A percentile compares a stretch with the other conserved stretches of the same genome.
Evolutionary conservation across 2,797 vertebrate genomes (phyloP).

Genomic region (Scarus forsteni): DNA sequence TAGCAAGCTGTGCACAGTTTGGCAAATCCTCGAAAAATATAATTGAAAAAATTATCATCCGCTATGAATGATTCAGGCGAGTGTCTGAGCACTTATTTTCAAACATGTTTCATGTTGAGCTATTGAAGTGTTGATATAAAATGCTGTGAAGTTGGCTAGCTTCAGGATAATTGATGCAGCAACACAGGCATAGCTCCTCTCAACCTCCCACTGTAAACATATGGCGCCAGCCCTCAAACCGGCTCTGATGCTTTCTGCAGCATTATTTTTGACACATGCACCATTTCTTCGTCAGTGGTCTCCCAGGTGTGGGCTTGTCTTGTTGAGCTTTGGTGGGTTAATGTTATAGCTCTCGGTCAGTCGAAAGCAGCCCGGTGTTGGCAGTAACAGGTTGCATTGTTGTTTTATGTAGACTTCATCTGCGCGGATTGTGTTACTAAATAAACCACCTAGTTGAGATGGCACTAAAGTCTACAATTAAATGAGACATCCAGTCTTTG

Average conservation of each 20-base stretch:
- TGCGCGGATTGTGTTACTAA: not conserved
- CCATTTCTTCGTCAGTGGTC: not conserved
- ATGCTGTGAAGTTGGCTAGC: slow-evolving; percentile 27
- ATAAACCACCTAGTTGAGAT: not conserved
- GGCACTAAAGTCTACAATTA: not conserved
- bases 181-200: slow-evolving; percentile 32
- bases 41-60: not conserved
- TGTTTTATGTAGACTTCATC: not conserved
- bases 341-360: not conserved
- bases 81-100: not conserved
- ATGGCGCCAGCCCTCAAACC: slow-evolving; percentile 51
- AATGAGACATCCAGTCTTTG: slow-evolving; percentile 17
- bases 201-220: slow-evolving; percentile 59
- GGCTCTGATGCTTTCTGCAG: slow-evolving; percentile 6
- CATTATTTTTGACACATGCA: not conserved
- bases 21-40: slow-evolving; percentile 20
- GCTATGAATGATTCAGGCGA: not conserved
- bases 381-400: slow-evolving; percentile 20
- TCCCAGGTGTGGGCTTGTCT: not conserved
- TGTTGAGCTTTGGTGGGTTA: slow-evolving; percentile 1
- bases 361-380: not conserved
- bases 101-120: too few relatives aligned
- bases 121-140: not conserved
- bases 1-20: slow-evolving; percentile 57
- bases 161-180: slow-evolving; percentile 58